phyloP scores from a whole-genome alignment of 1,140 invertebrate species.

The Lordiphosa stackelbergi region DNA sequence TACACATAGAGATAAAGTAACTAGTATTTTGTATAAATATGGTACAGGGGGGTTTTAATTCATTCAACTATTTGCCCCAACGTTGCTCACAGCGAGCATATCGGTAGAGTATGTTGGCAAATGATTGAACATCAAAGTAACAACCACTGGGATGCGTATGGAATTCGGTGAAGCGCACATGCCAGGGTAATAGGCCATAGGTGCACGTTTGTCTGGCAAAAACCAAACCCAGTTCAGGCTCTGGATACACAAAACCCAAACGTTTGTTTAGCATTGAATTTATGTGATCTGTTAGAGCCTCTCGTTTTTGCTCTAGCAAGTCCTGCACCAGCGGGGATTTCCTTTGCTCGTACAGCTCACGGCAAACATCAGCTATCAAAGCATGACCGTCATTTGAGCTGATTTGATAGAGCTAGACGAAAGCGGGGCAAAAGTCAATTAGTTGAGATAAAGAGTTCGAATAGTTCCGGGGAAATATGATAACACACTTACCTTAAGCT shows the following conservation, averaged over 20 bases:
- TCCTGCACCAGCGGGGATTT: conserved; percentile 35
- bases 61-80: conserved; percentile 64
- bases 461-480: conserved; percentile 28
- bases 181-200: conserved; percentile 69
- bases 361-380: conserved; percentile 67
- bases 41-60: conserved; percentile 7
- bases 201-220: conserved; percentile 59
- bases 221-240: conserved; percentile 65
- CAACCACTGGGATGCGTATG: conserved; percentile 53
- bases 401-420: conserved; percentile 57
- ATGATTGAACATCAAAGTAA: conserved; percentile 51
- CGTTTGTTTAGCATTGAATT: conserved; percentile 34
- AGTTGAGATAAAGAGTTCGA: conserved; percentile 28
- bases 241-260: conserved; percentile 40
- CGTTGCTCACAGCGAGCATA: conserved; percentile 73
- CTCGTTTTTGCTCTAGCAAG: conserved; percentile 45
- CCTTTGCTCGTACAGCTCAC: conserved; percentile 51
- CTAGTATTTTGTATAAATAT: conserved; percentile 29
- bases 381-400: conserved; percentile 47
- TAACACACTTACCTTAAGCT: conserved; percentile 44
- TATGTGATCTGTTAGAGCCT: conserved; percentile 49
- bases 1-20: conserved; percentile 49
- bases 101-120: conserved; percentile 58
- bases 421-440: conserved; percentile 16
- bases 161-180: conserved; percentile 71